Percentiles rank a stretch among this genome's conserved stretches.
Evolutionary conservation across 1,140 invertebrate species (phyloP).

Genomic region (Atopsyche davidsoni): DNA sequence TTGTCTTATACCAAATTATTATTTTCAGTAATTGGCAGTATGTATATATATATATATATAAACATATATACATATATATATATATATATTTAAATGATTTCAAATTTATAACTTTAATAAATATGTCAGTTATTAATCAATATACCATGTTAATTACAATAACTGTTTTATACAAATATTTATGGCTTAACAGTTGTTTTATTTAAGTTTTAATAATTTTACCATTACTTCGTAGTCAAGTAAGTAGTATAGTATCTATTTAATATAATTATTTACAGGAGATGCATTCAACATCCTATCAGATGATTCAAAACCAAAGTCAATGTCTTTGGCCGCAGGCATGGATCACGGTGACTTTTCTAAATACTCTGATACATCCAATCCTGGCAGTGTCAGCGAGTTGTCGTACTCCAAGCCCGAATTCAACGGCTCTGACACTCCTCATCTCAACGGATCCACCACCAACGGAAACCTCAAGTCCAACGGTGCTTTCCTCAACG

Average conservation of each 20-base stretch:
- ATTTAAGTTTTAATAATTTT: too few relatives aligned
- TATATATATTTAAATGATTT: too few relatives aligned
- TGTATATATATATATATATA: too few relatives aligned
- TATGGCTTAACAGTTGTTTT: too few relatives aligned
- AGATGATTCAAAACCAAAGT: conserved; percentile 20
- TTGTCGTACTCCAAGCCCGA: conserved; percentile 21
- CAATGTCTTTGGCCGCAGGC: conserved; percentile 23
- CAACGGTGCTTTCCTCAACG: conserved; percentile 37
- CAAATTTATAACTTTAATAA: too few relatives aligned
- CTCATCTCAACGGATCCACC: conserved; percentile 33
- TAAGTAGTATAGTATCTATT: not conserved
- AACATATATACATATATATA: too few relatives aligned
- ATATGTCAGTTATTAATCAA: too few relatives aligned
- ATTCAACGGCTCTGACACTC: conserved; percentile 35
- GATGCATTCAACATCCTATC: conserved; percentile 1
- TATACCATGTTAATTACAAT: too few relatives aligned
- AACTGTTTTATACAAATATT: too few relatives aligned
- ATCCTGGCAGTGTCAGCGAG: not conserved
- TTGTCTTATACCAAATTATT: too few relatives aligned
- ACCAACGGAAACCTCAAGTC: conserved; percentile 32
- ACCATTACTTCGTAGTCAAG: too few relatives aligned
- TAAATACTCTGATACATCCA: conserved; percentile 22
- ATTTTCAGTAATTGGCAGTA: too few relatives aligned
- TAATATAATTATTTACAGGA: conserved; percentile 9
- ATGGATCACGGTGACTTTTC: conserved; percentile 11